Base-by-base conservation (phyloP, 2,113 vertebrate species). In the Nannobrachium achirus region DNA sequence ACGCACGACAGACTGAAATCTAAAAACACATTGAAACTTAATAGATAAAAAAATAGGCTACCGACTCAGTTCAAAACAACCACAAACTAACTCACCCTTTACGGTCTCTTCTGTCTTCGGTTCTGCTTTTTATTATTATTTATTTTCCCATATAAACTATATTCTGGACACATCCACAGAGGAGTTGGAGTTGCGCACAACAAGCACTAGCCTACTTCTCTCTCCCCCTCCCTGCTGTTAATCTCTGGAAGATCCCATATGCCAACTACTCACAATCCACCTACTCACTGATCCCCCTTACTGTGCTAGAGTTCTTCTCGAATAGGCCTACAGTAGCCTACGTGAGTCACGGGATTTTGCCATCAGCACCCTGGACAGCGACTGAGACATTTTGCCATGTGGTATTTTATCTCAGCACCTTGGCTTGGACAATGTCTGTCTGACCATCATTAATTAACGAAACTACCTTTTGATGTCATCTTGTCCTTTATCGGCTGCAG, bases 231-330 rank as follows among this genome's bases (percentile, higher is more conserved):
- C 42, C 61, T 48, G 49, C 73, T 61, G 76, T 62, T 88, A 89
- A 88, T 88, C 88, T 85, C 75, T 46, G 49, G 73, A 63, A 63
- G 69, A 76, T 76, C 77, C 73, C 75, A 67, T 10, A 45, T 51
- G 71, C 56, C 71, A 75, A 68, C 75, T 46, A 73, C 66, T 82
- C 53, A 80, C 18, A 1, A 15, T 8, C 53, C 13, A 7, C 8
- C 11, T 56, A 14, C 15, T 10, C 18, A n/a, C n/a, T 8, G 8
- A n/a, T 18, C 49, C 15, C 9, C 49, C 92, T 33, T 33, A 33
- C 25, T n/a, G n/a, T n/a, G n/a, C n/a, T n/a, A n/a, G n/a, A n/a
- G n/a, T n/a, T n/a, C n/a, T n/a, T 33, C 25, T 33, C 25, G 25
- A 5, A 33, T 33, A 33, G 25, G 25, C 25, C 25, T 33, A 33